Conservation (phyloP, 2,797 vertebrate genomes). For the Synaphobranchus kaupii region DNA sequence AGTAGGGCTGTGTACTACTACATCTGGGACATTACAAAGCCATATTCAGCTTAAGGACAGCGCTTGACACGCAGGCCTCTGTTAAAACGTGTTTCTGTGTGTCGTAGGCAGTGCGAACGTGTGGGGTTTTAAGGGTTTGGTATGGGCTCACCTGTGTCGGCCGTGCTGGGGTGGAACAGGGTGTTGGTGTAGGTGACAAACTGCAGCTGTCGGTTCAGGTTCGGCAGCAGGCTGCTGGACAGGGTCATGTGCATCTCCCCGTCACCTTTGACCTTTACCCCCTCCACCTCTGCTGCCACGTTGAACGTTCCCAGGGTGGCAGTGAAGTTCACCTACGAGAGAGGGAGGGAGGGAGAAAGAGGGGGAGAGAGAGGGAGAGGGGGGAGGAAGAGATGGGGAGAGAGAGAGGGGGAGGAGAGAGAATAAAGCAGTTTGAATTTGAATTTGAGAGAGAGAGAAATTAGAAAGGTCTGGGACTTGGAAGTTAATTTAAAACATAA, state of each 20-base stretch:
- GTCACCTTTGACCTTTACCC: conserved; percentile 69
- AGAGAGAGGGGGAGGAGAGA: conserved; percentile 2
- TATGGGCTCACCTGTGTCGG: conserved; percentile 77
- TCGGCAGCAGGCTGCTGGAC: conserved; percentile 66
- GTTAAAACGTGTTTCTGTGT: neutral
- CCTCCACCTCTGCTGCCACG: conserved; percentile 78
- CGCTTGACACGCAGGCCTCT: neutral
- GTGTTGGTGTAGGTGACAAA: conserved; percentile 87
- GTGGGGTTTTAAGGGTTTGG: neutral
- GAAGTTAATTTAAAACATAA: neutral
- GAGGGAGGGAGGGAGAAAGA: neutral
- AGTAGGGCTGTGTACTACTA: neutral
- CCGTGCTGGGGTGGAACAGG: conserved; percentile 82
- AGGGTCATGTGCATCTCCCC: conserved; percentile 73
- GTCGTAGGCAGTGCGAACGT: neutral
- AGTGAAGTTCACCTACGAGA: conserved; percentile 76
- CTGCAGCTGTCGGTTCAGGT: conserved; percentile 86
- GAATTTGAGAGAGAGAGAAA: no score
- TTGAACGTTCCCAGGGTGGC: conserved; percentile 81
- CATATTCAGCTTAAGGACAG: neutral
- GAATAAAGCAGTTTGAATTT: no score
- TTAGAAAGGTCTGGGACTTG: no score
- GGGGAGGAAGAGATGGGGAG: neutral
- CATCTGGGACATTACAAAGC: neutral
- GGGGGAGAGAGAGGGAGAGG: neutral